These are phyloP conservation scores for Drosophila lowei DNA, from an alignment of 1,140 invertebrate genomes.

Conservation along the genomic window DNA sequence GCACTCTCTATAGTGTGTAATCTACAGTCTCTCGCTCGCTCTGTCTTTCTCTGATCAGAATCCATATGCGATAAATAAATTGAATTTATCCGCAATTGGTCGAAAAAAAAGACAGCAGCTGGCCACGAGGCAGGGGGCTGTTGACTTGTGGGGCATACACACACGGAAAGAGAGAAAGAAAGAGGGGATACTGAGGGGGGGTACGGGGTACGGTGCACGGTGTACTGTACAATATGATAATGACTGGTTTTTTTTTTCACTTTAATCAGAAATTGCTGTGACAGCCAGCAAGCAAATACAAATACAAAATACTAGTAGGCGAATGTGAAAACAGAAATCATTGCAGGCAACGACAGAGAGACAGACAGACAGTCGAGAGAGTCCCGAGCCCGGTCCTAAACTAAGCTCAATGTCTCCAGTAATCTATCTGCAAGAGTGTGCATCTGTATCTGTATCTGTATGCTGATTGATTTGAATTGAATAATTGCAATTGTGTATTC, in stretches of 20 bases:
- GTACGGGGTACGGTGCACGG: not conserved
- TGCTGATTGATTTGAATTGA: constrained; percentile 83
- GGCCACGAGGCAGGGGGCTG: constrained; percentile 21
- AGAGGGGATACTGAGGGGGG: not conserved
- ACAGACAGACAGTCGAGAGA: no score
- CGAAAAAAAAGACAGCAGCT: constrained; percentile 31
- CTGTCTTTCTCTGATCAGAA: constrained; percentile 63
- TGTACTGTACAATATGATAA: constrained; percentile 51
- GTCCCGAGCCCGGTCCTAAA: constrained; percentile 34
- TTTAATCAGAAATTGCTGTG: constrained; percentile 62
- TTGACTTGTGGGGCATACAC: constrained; percentile 10
- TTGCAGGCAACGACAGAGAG: constrained; percentile 46
- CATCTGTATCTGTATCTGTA: constrained; percentile 11
- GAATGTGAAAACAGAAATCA: constrained; percentile 61
- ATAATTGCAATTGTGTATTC: constrained; percentile 78
- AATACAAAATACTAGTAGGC: constrained; percentile 30
- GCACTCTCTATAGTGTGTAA: constrained; percentile 6
- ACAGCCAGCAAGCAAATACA: constrained; percentile 25
- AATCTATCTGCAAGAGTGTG: constrained; percentile 18
- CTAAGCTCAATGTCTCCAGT: constrained; percentile 76
- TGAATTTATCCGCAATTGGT: constrained; percentile 83
- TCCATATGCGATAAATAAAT: constrained; percentile 82
- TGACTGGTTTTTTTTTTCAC: constrained; percentile 44
- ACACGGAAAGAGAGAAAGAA: constrained; percentile 10
- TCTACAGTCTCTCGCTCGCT: constrained; percentile 15